These are phyloP conservation scores for Calameuta pallipes DNA, from an alignment of 2,888 invertebrate genomes.

Conservation along the genomic window DNA sequence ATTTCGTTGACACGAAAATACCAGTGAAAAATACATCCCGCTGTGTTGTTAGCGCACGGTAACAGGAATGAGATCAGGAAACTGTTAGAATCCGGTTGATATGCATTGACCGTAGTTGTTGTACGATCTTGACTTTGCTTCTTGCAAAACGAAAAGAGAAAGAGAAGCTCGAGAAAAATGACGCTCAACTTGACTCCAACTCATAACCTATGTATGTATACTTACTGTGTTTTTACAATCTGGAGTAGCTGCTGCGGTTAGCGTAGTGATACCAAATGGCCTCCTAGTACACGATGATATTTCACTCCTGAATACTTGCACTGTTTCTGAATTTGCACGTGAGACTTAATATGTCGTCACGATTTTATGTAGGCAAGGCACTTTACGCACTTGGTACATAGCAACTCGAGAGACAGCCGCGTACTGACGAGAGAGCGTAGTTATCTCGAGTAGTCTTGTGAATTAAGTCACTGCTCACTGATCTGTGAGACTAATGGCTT, in stretches of 20 bases:
- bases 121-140: slow-evolving; percentile 45
- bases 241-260: neutral
- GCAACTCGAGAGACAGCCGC: slow-evolving; percentile 25
- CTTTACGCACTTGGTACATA: slow-evolving; percentile 6
- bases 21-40: neutral
- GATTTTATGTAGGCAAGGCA: neutral
- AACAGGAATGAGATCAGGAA: neutral
- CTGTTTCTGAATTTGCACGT: neutral
- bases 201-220: neutral
- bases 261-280: neutral
- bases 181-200: slow-evolving; percentile 43
- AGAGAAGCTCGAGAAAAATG: slow-evolving; percentile 27
- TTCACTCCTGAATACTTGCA: neutral
- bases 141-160: slow-evolving; percentile 28
- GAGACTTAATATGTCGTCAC: neutral
- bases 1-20: neutral
- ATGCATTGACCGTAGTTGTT: slow-evolving; percentile 27
- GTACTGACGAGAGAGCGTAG: slow-evolving; percentile 24
- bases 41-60: neutral
- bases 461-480: neutral
- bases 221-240: neutral
- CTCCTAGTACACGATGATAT: neutral
- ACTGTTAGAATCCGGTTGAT: slow-evolving; percentile 11
- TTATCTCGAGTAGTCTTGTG: neutral
- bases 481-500: neutral